Evolutionary conservation across 2,888 invertebrate genomes (phyloP).

Genomic region (Nomada lathburiana): DNA sequence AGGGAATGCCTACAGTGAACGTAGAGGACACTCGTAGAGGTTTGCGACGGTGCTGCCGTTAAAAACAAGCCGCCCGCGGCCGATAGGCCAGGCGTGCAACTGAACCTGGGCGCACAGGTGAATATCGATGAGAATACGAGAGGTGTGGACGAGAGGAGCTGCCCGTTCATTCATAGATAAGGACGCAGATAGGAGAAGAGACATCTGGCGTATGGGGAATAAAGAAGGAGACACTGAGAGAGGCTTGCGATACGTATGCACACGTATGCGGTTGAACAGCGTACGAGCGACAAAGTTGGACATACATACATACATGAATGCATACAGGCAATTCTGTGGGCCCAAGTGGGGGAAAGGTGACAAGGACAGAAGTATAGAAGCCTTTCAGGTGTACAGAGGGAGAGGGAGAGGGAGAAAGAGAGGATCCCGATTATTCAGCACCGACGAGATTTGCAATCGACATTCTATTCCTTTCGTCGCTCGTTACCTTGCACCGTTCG

Average conservation of each 20-base stretch:
- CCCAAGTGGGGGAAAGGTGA: background rate
- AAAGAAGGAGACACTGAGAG: background rate
- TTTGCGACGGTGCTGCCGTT: constrained; percentile 34
- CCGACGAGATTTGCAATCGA: constrained; percentile 71
- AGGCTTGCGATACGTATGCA: background rate
- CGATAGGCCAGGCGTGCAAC: constrained; percentile 64
- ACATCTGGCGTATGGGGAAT: background rate
- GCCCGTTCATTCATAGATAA: constrained; percentile 15
- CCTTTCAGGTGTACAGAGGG: background rate
- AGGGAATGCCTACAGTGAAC: constrained; percentile 7
- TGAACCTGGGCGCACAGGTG: constrained; percentile 59
- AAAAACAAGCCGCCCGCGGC: constrained; percentile 56
- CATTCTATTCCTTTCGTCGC: constrained; percentile 65
- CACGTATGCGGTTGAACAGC: background rate
- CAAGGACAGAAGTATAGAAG: background rate
- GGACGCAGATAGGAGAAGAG: constrained; percentile 10
- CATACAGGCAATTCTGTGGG: no score
- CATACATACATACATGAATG: background rate
- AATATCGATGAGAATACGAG: constrained; percentile 58
- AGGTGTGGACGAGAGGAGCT: constrained; percentile 9
- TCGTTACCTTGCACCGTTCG: constrained; percentile 63
- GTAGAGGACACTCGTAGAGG: constrained; percentile 17
- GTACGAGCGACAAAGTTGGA: background rate
- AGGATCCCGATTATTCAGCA: constrained; percentile 69
- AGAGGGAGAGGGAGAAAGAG: constrained; percentile 2